Base-by-base conservation (phyloP, 2,113 vertebrate genomes). In the Perognathus longimembris region DNA sequence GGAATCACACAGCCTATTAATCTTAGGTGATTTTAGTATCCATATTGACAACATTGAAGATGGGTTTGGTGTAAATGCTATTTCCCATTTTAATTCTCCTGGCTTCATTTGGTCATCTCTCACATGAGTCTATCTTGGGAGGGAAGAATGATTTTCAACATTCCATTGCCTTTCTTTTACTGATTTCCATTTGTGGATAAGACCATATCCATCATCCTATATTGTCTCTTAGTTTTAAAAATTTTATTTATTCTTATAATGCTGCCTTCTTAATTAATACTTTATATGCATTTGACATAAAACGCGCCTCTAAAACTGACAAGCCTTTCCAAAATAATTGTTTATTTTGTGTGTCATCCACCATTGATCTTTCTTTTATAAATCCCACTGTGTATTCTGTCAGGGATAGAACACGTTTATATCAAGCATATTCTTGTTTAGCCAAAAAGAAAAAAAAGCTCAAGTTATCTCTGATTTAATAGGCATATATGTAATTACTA, bases 1-100 rank as follows among this genome's bases (percentile, higher is more conserved):
- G 59, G 61, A 96, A 90, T 95, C 38, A 76, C 74, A 76, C 1
- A 95, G 32, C 82, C 80, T 83, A 96, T 97, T 97, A 96, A 97
- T 96, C 91, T 93, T 95, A 74, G 0, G 80, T 94, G 30, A 96
- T 95, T 97, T 97, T 90, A 92, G 11, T 93, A 94, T 93, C n/a
- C 17, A 30, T 74, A 81, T 93, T 89, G 89, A 91, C 90, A 97
- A 1, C 0, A 0, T 17, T 76, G 89, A 94, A 94, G 77, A 95
- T 86, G 24, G 14, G 28, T 92, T 97, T 96, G 28, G 8, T 95
- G 79, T 95, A 8, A 92, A 74, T 28, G 90, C 61, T 95, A 38
- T 59, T 96, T 83, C 14, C 45, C 8, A 95, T 89, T 84, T 95
- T 42, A 96, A 70, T 89, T 91, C n/a, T 67, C 59, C 57, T 95